These are phyloP conservation scores for Esox lucius DNA, from an alignment of 2,797 vertebrate species.

Conservation along the genomic window DNA sequence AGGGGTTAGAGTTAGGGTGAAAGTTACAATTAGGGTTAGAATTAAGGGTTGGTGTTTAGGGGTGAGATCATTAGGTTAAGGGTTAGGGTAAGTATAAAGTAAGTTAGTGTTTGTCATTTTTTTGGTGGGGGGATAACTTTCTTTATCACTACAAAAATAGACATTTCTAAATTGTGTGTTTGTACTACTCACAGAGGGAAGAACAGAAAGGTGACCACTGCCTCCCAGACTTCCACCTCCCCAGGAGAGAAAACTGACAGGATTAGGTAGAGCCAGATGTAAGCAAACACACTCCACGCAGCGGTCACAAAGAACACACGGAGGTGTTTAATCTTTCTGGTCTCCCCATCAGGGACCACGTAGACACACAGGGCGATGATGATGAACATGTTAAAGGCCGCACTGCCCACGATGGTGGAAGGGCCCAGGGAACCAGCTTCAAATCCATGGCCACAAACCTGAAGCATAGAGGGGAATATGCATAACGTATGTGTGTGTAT, in stretches of 20 bases:
- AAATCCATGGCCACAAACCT: slow-evolving; percentile 77
- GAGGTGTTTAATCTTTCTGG: slow-evolving; percentile 82
- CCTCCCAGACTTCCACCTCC: slow-evolving; percentile 84
- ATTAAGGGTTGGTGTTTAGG: too few species aligned
- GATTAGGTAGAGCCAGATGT: slow-evolving; percentile 87
- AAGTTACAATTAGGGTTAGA: too few species aligned
- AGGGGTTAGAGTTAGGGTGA: too few species aligned
- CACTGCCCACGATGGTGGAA: slow-evolving; percentile 86
- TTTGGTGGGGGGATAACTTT: too few species aligned
- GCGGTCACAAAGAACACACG: slow-evolving; percentile 86
- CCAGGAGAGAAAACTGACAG: slow-evolving; percentile 81
- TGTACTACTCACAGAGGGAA: slow-evolving; percentile 84
- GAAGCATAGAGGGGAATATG: background rate
- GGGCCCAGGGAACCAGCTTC: slow-evolving; percentile 81
- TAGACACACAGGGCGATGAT: slow-evolving; percentile 85
- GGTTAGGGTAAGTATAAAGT: too few species aligned
- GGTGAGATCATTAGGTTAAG: too few species aligned
- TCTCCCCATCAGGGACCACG: slow-evolving; percentile 83
- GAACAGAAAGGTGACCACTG: slow-evolving; percentile 83
- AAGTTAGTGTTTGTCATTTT: too few species aligned
- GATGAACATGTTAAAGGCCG: slow-evolving; percentile 89
- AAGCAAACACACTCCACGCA: slow-evolving; percentile 84
- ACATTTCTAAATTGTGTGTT: slow-evolving; percentile 46
- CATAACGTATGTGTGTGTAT: too few species aligned
- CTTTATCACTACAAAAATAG: too few species aligned